These are phyloP conservation scores for Shargacucullia verbasci DNA, from an alignment of 2,888 invertebrate species.

Conservation along the genomic window DNA sequence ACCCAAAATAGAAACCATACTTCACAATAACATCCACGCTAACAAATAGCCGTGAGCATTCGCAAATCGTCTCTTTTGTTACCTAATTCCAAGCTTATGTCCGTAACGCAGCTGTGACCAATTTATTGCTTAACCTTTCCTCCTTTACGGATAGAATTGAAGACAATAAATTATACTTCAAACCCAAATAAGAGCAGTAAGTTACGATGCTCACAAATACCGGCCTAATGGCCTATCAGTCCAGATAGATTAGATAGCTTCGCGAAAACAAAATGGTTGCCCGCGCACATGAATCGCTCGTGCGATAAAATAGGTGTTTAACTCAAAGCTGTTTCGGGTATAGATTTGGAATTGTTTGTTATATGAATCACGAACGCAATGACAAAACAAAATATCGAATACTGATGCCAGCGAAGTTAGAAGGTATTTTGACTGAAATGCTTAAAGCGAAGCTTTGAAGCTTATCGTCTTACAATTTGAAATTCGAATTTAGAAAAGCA, in stretches of 20 bases:
- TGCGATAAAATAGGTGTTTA: slow-evolving; percentile 1
- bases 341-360: too few species aligned
- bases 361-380: too few species aligned
- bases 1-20: slow-evolving; percentile 24
- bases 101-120: slow-evolving; percentile 84
- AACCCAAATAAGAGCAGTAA: slow-evolving; percentile 86
- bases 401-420: too few species aligned
- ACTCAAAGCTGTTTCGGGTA: too few species aligned
- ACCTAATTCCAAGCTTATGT: slow-evolving; percentile 85
- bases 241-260: slow-evolving; percentile 78
- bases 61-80: slow-evolving; percentile 83
- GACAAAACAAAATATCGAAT: too few species aligned
- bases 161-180: slow-evolving; percentile 88
- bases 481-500: too few species aligned
- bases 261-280: slow-evolving; percentile 42
- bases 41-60: slow-evolving; percentile 69
- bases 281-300: background rate
- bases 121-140: slow-evolving; percentile 87
- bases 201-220: slow-evolving; percentile 80
- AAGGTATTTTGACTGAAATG: too few species aligned
- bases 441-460: too few species aligned
- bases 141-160: slow-evolving; percentile 84
- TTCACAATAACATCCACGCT: slow-evolving; percentile 53
- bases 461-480: too few species aligned
- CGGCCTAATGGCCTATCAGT: slow-evolving; percentile 81